Base-by-base conservation (phyloP, 92 coral and sea anemone genomes). In the Umimayanthus kanabou region DNA sequence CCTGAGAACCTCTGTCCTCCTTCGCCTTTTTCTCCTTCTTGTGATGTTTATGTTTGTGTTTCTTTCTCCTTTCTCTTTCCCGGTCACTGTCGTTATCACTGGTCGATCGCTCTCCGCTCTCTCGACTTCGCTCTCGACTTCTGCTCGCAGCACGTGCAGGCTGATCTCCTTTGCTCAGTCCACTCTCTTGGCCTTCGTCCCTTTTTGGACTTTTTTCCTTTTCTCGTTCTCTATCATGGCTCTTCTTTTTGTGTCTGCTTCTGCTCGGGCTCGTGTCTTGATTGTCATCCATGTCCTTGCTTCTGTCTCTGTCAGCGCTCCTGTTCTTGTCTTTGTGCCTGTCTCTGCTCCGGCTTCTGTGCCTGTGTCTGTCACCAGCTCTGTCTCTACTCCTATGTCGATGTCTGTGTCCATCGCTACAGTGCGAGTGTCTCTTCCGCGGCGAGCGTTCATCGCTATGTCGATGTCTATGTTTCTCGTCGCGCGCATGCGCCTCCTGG, bases 301-400 rank as follows among this genome's bases (percentile, higher is more conserved):
- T 28, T 49, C 72, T n/a, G 67, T 71, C 43, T 22, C 45, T 37
- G 10, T 71, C 39, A 29, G n/a, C 20, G 47, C 64, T 47, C 39
- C 37, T 28, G 43, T 39, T 72, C 71, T 71, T 23, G 43, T 72
- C 69, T 40, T 16, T 73, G 5, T 82, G 57, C 13, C 23, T 82
- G 74, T 61, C 55, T 22, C 64, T 67, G 25, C 69, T 57, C 20
- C 55, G 70, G 16, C 37, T 42, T 65, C 87, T 82, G 76, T 70
- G 47, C 10, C 53, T 37, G 37, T 33, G 11, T 61, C 73, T 73
- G 82, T 42, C 45, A 16, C 73, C 39, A 50, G n/a, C 58, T 16
- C 82, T 80, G 13, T 89, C 85, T 58, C 88, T 65, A 76, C 90
- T 75, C 26, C 82, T 75, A 50, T 71, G 42, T 40, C 83, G 89